Conservation (phyloP, 2,113 vertebrate species). For the Acanthochromis polyacanthus region DNA sequence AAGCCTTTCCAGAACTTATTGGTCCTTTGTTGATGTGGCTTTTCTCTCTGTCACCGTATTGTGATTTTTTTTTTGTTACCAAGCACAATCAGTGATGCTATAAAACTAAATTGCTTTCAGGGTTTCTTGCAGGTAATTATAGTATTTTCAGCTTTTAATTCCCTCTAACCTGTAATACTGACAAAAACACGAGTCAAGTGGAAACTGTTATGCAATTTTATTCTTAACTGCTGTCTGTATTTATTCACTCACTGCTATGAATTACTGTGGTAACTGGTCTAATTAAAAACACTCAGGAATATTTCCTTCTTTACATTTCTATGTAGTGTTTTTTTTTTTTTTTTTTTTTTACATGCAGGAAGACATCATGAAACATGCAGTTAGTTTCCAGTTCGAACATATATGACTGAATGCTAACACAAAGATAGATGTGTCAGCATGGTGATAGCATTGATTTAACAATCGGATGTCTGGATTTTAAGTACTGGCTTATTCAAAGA, state of each 20-base stretch:
- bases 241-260: not conserved
- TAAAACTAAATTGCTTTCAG: not conserved
- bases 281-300: too few species aligned
- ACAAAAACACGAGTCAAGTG: not conserved
- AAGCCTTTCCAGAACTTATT: slow-evolving; percentile 19
- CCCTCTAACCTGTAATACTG: not conserved
- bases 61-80: slow-evolving; percentile 1
- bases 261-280: not conserved
- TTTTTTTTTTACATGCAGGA: too few species aligned
- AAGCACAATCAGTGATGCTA: not conserved
- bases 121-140: slow-evolving; percentile 5
- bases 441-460: too few species aligned
- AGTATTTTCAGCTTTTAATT: not conserved
- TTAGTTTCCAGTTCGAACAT: too few species aligned
- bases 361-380: too few species aligned
- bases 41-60: slow-evolving; percentile 12
- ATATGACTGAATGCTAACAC: too few species aligned
- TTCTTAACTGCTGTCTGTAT: not conserved
- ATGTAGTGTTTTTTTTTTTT: too few species aligned
- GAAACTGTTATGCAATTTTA: not conserved
- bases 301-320: too few species aligned
- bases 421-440: too few species aligned
- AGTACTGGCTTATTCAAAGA: too few species aligned
- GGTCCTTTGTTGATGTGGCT: not conserved
- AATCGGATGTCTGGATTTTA: too few species aligned